Evolutionary conservation across 2,797 vertebrate genomes (phyloP), one percentile per base, ranked within the genome.

Genomic region (Xiphorhynchus erythropygius): DNA sequence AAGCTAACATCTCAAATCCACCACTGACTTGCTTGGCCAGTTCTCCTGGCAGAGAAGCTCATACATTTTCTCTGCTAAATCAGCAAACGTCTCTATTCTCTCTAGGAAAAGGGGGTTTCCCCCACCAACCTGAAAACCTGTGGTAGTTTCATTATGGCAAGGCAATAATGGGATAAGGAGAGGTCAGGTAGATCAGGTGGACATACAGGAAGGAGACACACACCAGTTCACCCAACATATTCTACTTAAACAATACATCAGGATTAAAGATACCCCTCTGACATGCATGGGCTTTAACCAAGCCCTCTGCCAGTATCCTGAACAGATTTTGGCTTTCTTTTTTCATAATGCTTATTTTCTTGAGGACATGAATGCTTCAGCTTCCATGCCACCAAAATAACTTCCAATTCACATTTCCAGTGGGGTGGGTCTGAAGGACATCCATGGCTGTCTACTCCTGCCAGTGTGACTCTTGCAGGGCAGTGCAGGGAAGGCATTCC

Each of bases 321-420:
- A 87, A 39, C 4, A 64, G 8, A 59, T 14, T 52, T 59, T 12
- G 22, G 7, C 17, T 65, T 41, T 28, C 13, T 9, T 30, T 87
- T 49, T 70, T 65, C 82, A 7, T 68, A 37, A 52, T 4, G 7
- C 4, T 78, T 8, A 1, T 63, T 82, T 82, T 78, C 50, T 56
- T 32, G 9, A 87, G 59, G 39, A 63, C 17, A 30, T 18, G 50
- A 52, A 25, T 41, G 27, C 30, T 92, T 78, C 30, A 69, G n/a
- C 41, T 88, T 90, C 80, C 9, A 75, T 39, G 19, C 41, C 84
- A 85, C 41, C 18, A 49, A 81, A 87, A 74, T 57, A 22, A 82
- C 93, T 94, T 91, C 27, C 90, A 93, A 64, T 75, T 50, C 74
- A 63, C 62, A 71, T 89, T 92, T 96, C 79, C 39, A 95, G 55